Evolutionary conservation across 1,140 invertebrate genomes (phyloP), one percentile per base, ranked within the genome.

Genomic region (Conopomorpha cramerella): DNA sequence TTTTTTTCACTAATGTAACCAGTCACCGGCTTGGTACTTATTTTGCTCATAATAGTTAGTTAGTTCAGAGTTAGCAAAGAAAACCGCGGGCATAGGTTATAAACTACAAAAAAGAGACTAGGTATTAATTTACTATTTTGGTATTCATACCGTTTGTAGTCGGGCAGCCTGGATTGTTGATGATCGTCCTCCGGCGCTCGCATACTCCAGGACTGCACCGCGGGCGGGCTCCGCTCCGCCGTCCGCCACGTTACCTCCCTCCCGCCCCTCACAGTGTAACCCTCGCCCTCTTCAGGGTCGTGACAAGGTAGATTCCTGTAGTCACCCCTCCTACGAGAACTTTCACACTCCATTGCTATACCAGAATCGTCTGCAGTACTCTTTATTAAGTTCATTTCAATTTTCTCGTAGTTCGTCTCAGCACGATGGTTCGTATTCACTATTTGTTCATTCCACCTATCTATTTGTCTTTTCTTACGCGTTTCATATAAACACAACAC

Each of bases 351-450:
- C 32, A 61, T 41, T 2, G 61, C 53, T 36, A n/a, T n/a, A n/a
- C 64, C 48, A 18, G 71, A 64, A 14, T 78, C 68, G 41, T 78
- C 77, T 7, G 59, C 65, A 29, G 57, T 65, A 34, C 53, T 74
- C 33, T 81, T 80, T 43, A 80, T 79, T 44, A 82, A 79, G 61
- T 82, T 85, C 76, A 87, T 81, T 54, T 89, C 86, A 39, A 89
- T 88, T 72, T 89, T 89, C 57, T 89, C 87, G 51, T 88, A 88
- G 61, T 79, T 86, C n/a, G n/a, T n/a, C 46, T 87, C 85, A 26
- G 82, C 81, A 28, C 80, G 68, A 59, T 59, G 84, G 49, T 47
- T 82, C 52, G 52, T 48, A 11, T 62, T 67, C 67, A 84, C 55
- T 84, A 71, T 65, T 81, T 86, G 60, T 76, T 79, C 63, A 47